These are phyloP conservation scores for Rattus rattus DNA, from an alignment of 2,113 vertebrate species.

Conservation along the genomic window DNA sequence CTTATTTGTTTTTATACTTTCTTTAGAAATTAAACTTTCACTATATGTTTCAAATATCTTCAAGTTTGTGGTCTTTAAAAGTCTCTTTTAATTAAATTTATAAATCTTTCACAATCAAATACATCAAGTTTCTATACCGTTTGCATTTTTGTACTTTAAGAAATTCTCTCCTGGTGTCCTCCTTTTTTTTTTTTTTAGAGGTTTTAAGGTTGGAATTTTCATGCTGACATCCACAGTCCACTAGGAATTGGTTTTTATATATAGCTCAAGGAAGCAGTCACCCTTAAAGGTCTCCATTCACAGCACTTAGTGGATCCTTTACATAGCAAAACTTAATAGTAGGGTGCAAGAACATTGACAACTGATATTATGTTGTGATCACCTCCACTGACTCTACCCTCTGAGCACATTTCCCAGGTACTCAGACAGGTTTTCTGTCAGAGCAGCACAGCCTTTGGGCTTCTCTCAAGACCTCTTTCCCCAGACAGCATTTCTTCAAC, in stretches of 20 bases:
- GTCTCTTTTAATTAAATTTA: conserved; percentile 33
- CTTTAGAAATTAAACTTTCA: not conserved
- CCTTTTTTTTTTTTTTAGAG: conserved; percentile 33
- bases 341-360: not conserved
- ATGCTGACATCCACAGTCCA: not conserved
- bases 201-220: conserved; percentile 7
- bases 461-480: not conserved
- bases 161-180: not conserved
- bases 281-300: not conserved
- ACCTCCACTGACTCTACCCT: not conserved
- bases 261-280: not conserved
- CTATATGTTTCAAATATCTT: conserved; percentile 35
- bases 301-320: conserved; percentile 31
- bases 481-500: not conserved
- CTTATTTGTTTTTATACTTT: conserved; percentile 36
- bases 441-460: not conserved
- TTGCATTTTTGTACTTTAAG: conserved; percentile 26
- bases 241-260: not conserved
- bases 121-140: not conserved
- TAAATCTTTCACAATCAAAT: conserved; percentile 12
- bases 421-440: not conserved
- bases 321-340: not conserved
- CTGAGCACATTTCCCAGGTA: not conserved
- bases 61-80: not conserved
- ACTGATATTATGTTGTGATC: not conserved